A percentile compares a stretch with the other conserved stretches of the same genome.
Evolutionary conservation across 2,797 vertebrate species (phyloP).

Genomic region (Sylvia borin): DNA sequence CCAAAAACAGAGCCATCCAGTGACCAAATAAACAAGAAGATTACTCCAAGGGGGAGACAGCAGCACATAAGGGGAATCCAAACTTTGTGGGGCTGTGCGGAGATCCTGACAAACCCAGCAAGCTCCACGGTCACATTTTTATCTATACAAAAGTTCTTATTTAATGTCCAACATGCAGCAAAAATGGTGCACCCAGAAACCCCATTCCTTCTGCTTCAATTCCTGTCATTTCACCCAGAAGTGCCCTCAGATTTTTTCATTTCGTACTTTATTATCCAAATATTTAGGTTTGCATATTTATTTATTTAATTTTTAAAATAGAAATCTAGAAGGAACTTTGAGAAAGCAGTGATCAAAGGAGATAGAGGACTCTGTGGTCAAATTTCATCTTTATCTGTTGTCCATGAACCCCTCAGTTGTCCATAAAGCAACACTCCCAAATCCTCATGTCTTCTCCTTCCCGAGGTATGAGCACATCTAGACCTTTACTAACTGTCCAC

Average conservation of each 20-base stretch:
- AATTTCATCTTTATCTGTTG: not conserved
- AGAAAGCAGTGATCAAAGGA: not conserved
- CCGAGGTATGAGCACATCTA: not conserved
- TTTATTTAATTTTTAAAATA: not conserved
- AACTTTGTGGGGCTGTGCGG: not conserved
- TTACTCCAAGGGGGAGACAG: not conserved
- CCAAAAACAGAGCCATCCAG: not conserved
- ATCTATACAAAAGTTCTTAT: not conserved
- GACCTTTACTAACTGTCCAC: not conserved
- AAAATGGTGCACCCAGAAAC: not conserved
- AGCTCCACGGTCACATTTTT: not conserved
- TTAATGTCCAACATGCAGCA: not conserved
- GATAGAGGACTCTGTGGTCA: not conserved
- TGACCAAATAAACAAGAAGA: conserved; percentile 29
- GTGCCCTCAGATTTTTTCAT: not conserved
- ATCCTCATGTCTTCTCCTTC: not conserved
- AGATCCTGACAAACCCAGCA: not conserved
- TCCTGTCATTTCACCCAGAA: not conserved
- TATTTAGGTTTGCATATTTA: not conserved
- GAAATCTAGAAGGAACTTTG: not conserved
- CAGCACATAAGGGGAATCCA: not conserved
- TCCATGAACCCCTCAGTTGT: not conserved
- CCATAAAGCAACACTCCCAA: not conserved
- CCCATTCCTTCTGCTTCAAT: not conserved
- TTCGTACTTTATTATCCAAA: not conserved